A percentile compares a stretch with the other conserved stretches of the same genome.
phyloP scores from a whole-genome alignment of 2,113 vertebrate genomes.

The Phycodurus eques region DNA sequence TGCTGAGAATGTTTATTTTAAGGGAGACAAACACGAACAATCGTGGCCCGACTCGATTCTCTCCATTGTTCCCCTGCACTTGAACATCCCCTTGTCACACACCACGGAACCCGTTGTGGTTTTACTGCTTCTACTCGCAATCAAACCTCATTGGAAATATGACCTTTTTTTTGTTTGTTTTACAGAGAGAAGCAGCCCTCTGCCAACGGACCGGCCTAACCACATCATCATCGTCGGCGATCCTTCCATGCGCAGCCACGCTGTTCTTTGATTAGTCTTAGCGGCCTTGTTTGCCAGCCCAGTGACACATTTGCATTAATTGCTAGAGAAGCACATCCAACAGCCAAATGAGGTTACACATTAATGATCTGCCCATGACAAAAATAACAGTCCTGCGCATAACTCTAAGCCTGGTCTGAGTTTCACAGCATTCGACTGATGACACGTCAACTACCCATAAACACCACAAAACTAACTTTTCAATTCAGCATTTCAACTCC shows the following conservation, averaged over 20 bases:
- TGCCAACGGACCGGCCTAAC: conserved; percentile 59
- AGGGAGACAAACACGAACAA: not conserved
- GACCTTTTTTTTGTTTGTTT: not conserved
- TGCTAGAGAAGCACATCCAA: not conserved
- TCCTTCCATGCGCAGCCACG: not conserved
- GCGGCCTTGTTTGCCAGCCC: not conserved
- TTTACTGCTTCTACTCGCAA: not conserved
- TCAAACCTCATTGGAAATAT: not conserved
- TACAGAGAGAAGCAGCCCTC: conserved; percentile 57
- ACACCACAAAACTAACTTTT: conserved; percentile 31
- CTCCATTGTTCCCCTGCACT: not conserved
- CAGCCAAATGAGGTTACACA: conserved; percentile 22
- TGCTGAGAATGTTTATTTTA: not conserved
- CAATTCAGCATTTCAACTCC: conserved; percentile 11
- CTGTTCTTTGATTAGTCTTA: not conserved
- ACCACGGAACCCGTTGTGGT: not conserved
- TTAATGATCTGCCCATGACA: conserved; percentile 14
- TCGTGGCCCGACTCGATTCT: not conserved
- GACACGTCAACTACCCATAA: conserved; percentile 27
- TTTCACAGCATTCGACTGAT: conserved; percentile 46
- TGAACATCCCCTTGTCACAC: not conserved
- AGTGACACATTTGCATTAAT: not conserved
- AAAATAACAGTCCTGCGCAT: not conserved
- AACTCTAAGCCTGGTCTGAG: conserved; percentile 12
- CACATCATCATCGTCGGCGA: not conserved